phyloP scores from a whole-genome alignment of 2,888 invertebrate species.

The Nemoura dubitans region DNA sequence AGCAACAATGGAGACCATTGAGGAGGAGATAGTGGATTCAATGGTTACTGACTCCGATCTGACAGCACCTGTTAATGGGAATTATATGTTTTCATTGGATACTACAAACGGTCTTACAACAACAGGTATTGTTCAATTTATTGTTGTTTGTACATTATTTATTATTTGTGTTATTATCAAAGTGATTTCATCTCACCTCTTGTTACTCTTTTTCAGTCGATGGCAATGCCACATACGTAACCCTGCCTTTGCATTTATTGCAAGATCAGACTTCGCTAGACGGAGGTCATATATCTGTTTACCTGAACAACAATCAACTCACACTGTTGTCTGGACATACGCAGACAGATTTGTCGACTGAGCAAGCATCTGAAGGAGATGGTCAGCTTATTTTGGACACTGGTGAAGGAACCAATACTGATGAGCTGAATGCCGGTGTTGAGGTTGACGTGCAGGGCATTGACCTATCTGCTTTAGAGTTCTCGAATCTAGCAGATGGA shows the following conservation, averaged over 20 bases:
- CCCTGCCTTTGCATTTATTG: constrained; percentile 49
- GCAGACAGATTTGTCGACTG: constrained; percentile 39
- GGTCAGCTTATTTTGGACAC: constrained; percentile 34
- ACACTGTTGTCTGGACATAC: constrained; percentile 35
- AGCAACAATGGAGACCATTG: constrained; percentile 16
- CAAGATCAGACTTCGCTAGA: constrained; percentile 47
- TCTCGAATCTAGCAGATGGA: constrained; percentile 32
- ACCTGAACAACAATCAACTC: constrained; percentile 37
- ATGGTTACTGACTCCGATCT: constrained; percentile 42
- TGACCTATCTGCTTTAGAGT: constrained; percentile 44
- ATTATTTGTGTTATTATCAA: neutral
- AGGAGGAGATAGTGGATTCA: constrained; percentile 30
- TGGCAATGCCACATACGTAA: constrained; percentile 44
- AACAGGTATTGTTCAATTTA: constrained; percentile 29
- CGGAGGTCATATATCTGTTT: constrained; percentile 30
- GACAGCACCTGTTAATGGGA: constrained; percentile 23
- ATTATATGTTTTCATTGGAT: constrained; percentile 47
- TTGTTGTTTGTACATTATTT: neutral
- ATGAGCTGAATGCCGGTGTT: neutral
- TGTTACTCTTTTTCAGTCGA: constrained; percentile 10
- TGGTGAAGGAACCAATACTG: constrained; percentile 19
- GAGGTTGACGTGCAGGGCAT: constrained; percentile 24
- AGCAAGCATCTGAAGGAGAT: constrained; percentile 28
- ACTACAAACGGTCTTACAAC: constrained; percentile 40
- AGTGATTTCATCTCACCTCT: neutral